Evolutionary conservation across 2,888 invertebrate genomes (phyloP).

Genomic region (Sminthurinus aureus): DNA sequence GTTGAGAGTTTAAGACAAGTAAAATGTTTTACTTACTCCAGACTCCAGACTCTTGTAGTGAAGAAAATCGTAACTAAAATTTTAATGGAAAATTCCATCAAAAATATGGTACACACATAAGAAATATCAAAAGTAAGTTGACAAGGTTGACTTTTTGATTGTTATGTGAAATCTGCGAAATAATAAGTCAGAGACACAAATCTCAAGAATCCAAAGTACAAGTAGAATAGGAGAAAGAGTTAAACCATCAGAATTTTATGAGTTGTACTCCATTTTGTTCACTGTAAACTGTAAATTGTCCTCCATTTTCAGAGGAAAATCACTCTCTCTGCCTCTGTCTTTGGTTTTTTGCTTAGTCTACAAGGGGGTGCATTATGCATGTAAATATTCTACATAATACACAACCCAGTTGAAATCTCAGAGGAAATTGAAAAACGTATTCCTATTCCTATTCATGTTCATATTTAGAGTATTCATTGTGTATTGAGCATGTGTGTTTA

Average conservation of each 20-base stretch:
- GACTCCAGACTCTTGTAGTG: too few species aligned
- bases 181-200: too few species aligned
- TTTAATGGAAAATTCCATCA: neutral
- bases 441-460: neutral
- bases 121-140: too few species aligned
- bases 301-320: neutral
- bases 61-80: neutral
- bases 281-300: conserved; percentile 5
- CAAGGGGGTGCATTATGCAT: neutral
- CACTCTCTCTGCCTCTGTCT: neutral
- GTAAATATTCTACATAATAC: neutral
- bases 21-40: neutral
- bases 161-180: too few species aligned
- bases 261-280: neutral
- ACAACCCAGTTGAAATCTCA: neutral
- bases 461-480: neutral
- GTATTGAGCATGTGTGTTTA: neutral
- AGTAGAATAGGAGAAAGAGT: neutral
- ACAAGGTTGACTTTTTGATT: conserved; percentile 14
- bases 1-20: neutral
- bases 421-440: conserved; percentile 27
- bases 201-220: neutral
- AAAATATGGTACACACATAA: neutral
- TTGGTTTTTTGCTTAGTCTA: neutral
- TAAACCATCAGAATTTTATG: conserved; percentile 16